These are phyloP conservation scores for Apolygus lucorum DNA, from an alignment of 1,140 invertebrate genomes.

Conservation along the genomic window DNA sequence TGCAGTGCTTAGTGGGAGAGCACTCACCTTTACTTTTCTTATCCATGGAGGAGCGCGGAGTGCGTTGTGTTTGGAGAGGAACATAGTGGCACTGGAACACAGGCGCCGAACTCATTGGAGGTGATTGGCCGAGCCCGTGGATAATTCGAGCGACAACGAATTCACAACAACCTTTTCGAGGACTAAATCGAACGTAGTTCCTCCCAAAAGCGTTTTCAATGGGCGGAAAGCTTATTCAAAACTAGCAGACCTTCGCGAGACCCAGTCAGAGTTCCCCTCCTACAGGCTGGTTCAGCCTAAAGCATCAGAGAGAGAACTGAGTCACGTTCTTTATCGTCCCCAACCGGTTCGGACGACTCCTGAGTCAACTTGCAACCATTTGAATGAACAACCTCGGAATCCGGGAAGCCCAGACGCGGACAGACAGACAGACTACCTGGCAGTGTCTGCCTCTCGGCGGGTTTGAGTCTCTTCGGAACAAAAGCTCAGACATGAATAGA, in stretches of 20 bases:
- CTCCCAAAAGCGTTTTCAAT: neutral
- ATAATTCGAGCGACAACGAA: neutral
- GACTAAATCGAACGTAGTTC: neutral
- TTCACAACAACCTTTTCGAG: too few relatives aligned
- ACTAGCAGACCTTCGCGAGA: neutral
- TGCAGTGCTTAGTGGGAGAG: too few relatives aligned
- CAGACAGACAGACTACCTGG: too few relatives aligned
- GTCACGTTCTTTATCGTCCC: neutral
- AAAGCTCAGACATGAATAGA: too few relatives aligned
- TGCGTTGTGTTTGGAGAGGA: constrained; percentile 32
- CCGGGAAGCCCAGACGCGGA: too few relatives aligned
- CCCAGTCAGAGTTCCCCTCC: neutral
- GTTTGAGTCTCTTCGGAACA: too few relatives aligned
- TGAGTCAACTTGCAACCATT: neutral
- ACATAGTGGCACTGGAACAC: constrained; percentile 37
- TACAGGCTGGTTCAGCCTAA: neutral
- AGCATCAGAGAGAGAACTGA: neutral
- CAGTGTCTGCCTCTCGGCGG: too few relatives aligned
- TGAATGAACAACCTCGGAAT: neutral
- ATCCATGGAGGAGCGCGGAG: too few relatives aligned
- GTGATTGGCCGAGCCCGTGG: neutral
- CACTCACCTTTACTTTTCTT: too few relatives aligned
- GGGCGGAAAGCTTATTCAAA: neutral
- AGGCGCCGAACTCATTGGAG: neutral
- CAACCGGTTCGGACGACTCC: neutral